Conservation (phyloP, 2,113 vertebrate species). For the Tichodroma muraria region DNA sequence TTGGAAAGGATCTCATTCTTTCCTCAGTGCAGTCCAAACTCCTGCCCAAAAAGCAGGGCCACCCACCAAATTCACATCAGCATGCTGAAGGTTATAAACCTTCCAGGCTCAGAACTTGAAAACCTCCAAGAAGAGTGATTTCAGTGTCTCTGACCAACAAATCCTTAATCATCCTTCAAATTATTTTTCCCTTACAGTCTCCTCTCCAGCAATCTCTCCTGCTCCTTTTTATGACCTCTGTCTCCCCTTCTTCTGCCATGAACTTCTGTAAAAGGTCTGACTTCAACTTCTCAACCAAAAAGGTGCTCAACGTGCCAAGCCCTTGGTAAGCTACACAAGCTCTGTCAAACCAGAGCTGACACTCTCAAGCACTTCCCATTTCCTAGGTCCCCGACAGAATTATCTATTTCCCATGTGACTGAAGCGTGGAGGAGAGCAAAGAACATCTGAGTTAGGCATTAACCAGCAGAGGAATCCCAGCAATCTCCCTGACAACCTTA, state of each 20-base stretch:
- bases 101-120: background rate
- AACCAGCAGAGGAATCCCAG: background rate
- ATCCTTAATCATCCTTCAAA: background rate
- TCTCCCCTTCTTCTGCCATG: background rate
- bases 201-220: background rate
- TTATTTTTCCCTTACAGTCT: background rate
- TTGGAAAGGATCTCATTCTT: background rate
- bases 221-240: background rate
- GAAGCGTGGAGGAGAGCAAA: background rate
- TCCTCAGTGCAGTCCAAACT: background rate
- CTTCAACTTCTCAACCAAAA: background rate
- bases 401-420: background rate
- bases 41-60: background rate
- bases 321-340: background rate
- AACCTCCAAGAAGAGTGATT: background rate
- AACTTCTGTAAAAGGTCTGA: background rate
- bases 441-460: background rate
- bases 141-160: background rate
- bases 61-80: background rate
- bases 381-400: background rate
- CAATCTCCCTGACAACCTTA: slow-evolving; percentile 15
- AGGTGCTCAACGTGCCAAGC: background rate
- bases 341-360: background rate
- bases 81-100: background rate
- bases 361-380: background rate